Conservation (phyloP, 2,797 vertebrate species). For the Craterocephalus amniculus region DNA sequence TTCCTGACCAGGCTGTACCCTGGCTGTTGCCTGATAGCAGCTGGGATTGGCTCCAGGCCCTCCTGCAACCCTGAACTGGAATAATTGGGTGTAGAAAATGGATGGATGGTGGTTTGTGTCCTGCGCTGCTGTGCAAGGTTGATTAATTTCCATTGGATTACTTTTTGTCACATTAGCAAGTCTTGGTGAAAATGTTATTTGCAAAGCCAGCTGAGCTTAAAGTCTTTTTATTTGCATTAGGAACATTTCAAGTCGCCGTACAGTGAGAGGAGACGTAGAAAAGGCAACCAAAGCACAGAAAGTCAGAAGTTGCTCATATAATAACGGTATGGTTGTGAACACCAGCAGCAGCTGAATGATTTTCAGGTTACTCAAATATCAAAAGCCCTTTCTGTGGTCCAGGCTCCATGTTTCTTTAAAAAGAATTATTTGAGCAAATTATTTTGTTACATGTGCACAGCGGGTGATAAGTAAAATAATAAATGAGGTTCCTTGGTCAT, state of each 20-base stretch:
- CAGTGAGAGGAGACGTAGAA: neutral
- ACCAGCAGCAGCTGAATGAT: slow-evolving; percentile 22
- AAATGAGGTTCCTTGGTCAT: neutral
- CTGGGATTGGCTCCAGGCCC: neutral
- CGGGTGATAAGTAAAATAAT: neutral
- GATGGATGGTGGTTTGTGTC: neutral
- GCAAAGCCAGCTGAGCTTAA: slow-evolving; percentile 27
- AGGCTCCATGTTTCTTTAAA: no score
- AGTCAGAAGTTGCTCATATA: no score
- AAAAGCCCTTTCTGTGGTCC: no score
- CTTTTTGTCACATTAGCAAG: slow-evolving; percentile 30
- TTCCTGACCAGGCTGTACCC: neutral
- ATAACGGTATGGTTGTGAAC: slow-evolving; percentile 13
- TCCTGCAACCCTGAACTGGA: no score
- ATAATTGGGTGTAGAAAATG: neutral
- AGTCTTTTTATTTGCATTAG: slow-evolving; percentile 35
- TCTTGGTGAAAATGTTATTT: slow-evolving; percentile 45
- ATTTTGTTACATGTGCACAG: neutral
- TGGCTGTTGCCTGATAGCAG: neutral
- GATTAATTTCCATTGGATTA: slow-evolving; percentile 18
- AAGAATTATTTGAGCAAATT: neutral
- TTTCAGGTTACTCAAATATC: slow-evolving; percentile 21
- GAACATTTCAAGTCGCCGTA: slow-evolving; percentile 20
- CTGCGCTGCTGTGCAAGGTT: neutral
- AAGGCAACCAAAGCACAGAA: slow-evolving; percentile 25